These are phyloP conservation scores for Myanophis thanlyinensis DNA, from an alignment of 2,113 vertebrate species.

Conservation along the genomic window DNA sequence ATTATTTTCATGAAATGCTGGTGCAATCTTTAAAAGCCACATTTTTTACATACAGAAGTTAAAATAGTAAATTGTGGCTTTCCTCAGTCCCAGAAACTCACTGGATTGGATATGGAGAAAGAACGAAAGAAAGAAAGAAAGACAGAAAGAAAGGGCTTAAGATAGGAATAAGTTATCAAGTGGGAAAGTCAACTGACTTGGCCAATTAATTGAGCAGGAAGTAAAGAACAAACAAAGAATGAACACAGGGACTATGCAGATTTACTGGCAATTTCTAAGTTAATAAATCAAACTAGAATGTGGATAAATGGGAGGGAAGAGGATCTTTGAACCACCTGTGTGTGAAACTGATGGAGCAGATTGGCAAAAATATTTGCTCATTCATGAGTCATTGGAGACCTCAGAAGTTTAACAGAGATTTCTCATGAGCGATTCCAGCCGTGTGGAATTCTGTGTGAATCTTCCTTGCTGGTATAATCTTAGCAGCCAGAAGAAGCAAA, in stretches of 20 bases:
- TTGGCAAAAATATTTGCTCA: not conserved
- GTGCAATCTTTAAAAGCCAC: not conserved
- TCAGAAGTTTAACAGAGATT: not conserved
- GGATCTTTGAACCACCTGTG: not conserved
- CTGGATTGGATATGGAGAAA: not conserved
- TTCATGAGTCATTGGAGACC: not conserved
- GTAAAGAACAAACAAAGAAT: not conserved
- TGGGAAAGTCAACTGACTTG: not conserved
- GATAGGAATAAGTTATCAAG: not conserved
- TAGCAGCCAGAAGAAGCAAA: not conserved
- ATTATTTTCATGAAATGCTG: not conserved
- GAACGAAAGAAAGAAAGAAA: not conserved
- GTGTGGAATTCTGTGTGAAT: not conserved
- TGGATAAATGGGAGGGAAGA: not conserved
- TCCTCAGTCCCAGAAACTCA: not conserved
- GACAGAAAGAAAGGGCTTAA: not conserved
- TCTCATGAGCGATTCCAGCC: not conserved
- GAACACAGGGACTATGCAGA: not conserved
- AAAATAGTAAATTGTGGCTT: not conserved
- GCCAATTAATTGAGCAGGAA: not conserved
- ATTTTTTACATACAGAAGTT: not conserved
- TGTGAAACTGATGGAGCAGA: not conserved
- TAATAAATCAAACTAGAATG: conserved; percentile 6
- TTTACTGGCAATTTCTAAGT: conserved; percentile 2
- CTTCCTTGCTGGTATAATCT: not conserved